Conservation (phyloP, 2,797 vertebrate species). For the Sebastes flavidus region DNA sequence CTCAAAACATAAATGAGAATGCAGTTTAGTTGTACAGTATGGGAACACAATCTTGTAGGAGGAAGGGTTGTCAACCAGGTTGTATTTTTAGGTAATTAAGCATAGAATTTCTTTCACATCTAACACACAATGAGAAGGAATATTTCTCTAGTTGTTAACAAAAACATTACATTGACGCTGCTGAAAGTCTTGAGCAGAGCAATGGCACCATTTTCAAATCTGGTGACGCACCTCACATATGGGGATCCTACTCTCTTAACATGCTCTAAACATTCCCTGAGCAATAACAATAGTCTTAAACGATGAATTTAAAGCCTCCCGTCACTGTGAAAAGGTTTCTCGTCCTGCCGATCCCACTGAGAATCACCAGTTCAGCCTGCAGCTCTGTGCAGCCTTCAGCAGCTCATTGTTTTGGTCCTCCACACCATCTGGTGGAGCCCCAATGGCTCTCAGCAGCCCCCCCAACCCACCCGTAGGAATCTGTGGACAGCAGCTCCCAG, state of each 20-base stretch:
- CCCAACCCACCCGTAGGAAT: neutral
- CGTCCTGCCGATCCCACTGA: neutral
- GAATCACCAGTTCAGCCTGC: neutral
- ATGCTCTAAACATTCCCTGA: neutral
- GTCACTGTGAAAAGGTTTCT: neutral
- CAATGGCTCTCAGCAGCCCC: neutral
- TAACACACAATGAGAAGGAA: neutral
- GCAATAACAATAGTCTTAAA: neutral
- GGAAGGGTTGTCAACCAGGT: neutral
- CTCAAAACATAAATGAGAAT: too few relatives aligned
- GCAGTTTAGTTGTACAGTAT: too few relatives aligned
- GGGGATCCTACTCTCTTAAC: neutral
- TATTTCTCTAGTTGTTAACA: neutral
- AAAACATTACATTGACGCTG: neutral
- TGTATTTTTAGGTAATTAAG: neutral
- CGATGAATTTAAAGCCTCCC: neutral
- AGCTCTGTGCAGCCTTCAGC: slow-evolving; percentile 13
- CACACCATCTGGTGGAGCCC: slow-evolving; percentile 51
- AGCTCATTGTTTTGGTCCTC: slow-evolving; percentile 12
- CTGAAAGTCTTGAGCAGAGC: neutral
- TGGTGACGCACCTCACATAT: neutral
- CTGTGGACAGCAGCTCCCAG: slow-evolving; percentile 1
- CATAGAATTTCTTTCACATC: neutral
- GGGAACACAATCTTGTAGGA: too few relatives aligned
- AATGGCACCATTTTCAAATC: neutral